Evolutionary conservation across 2,797 vertebrate genomes (phyloP), one percentile per base, ranked within the genome.

Genomic region (Esox lucius): DNA sequence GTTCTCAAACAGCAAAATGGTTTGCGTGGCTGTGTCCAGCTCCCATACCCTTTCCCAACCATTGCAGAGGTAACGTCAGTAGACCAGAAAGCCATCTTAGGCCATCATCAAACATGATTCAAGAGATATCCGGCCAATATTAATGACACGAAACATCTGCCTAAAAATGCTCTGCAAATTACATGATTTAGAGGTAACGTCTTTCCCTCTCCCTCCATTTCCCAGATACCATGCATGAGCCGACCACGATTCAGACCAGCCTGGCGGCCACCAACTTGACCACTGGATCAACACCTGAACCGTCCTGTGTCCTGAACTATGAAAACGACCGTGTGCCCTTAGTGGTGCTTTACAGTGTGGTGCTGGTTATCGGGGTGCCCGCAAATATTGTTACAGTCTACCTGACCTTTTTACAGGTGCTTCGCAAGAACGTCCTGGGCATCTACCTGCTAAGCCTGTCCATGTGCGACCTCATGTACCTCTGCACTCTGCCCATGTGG

Each of bases 391-490:
- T 95, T 72, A 97, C 96, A 0, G 77, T 92, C 0, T 66, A 90
- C 79, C 86, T 98, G 56, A 94, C 96, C 0, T 81, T 92, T 68
- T 11, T 88, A 83, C 95, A 96, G 88, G 94, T 93, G 16, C 49
- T 28, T 24, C 91, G 80, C 70, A 92, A 93, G 24, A 96, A 92
- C 1, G 91, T 95, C 68, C 87, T 96, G 70, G 94, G 93, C 0
- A 82, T 97, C 0, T 98, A 98, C 89, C 92, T 98, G 81, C 91
- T 93, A 80, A 92, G 93, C 75, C 91, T 98, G 80, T 95, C 96
- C 0, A 1, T 98, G 69, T 96, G 95, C 4, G 97, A 98, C 83
- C 89, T 98, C 79, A 92, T 93, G 39, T 98, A 98, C 80, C 75
- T 95, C 70, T 56, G 92, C 68, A 98, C 97, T 0, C 86, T 98